Percentiles rank a stretch among this genome's conserved stretches.
Evolutionary conservation across 2,113 vertebrate genomes (phyloP).

Genomic region (Erythrolamprus reginae): DNA sequence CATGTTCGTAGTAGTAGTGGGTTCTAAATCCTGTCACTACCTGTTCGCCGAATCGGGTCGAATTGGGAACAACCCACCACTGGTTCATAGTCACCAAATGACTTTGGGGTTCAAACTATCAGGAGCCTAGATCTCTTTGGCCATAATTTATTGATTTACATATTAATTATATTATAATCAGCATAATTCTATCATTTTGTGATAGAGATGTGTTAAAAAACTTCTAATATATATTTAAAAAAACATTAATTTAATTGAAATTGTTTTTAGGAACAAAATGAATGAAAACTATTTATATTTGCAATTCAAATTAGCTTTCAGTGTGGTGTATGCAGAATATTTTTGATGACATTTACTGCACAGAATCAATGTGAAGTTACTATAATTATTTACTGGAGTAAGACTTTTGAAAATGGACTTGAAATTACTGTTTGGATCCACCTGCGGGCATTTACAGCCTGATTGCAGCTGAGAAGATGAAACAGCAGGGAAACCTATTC

Average conservation of each 20-base stretch:
- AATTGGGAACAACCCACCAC: too few relatives aligned
- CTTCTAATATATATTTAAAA: neutral
- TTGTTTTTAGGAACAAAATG: constrained; percentile 20
- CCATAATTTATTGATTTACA: too few relatives aligned
- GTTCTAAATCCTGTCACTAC: too few relatives aligned
- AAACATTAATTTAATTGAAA: neutral
- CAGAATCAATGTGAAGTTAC: constrained; percentile 48
- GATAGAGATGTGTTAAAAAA: neutral
- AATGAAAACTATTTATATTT: constrained; percentile 37
- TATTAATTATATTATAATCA: neutral
- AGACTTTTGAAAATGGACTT: constrained; percentile 51
- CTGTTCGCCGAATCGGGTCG: too few relatives aligned
- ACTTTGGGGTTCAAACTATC: neutral
- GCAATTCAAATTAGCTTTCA: constrained; percentile 34
- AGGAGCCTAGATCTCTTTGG: neutral
- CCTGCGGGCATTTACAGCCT: constrained; percentile 59
- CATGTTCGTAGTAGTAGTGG: neutral
- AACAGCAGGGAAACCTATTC: constrained; percentile 65
- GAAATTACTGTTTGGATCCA: constrained; percentile 60
- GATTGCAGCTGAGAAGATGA: constrained; percentile 51
- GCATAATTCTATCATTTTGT: neutral
- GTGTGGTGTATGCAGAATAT: constrained; percentile 15
- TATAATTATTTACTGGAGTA: constrained; percentile 33
- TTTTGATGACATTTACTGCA: constrained; percentile 37
- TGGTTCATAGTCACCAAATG: neutral